Evolutionary conservation across 2,888 invertebrate genomes (phyloP), one percentile per base, ranked within the genome.

Genomic region (Resseliella maxima): DNA sequence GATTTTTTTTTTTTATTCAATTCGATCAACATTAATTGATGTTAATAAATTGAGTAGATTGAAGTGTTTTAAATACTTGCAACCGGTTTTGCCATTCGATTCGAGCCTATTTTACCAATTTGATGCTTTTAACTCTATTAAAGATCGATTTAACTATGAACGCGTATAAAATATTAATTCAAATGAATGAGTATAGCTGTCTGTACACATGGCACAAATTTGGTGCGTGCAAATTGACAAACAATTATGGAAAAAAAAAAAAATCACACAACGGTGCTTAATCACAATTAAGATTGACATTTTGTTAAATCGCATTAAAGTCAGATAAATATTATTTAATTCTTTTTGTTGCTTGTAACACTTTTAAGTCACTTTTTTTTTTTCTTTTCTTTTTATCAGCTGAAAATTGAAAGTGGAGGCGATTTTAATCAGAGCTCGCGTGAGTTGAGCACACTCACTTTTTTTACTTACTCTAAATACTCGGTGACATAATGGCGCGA

Each of bases 381-480:
- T 50, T 15, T 50, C 50, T 15, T 8, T 41, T 41, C 12, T 41
- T n/a, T 50, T 18, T 50, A 18, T n/a, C n/a, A n/a, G n/a, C n/a
- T n/a, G 18, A 50, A 50, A 50, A 50, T 18, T 15, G 18, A 18
- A 50, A 18, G 46, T 18, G 46, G 5, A 41, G 41, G 6, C 41
- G 12, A 41, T 50, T 50, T 50, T 50, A 50, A 50, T 15, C 46
- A 50, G 2, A 50, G 15, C 18, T 45, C n/a, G n/a, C n/a, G n/a
- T 59, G 50, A 41, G 27, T 21, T 15, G 83, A 72, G n/a, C n/a
- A 72, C 31, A 72, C n/a, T 38, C 8, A 38, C 8, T 38, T 36
- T 38, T n/a, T 36, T 83, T 87, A 94, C 95, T 93, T 92, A 96
- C 96, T 96, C 95, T 87, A 97, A 92, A 90, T 95, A 95, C 89